These are phyloP conservation scores for Wasmannia auropunctata DNA, from an alignment of 1,140 invertebrate species.

Conservation along the genomic window DNA sequence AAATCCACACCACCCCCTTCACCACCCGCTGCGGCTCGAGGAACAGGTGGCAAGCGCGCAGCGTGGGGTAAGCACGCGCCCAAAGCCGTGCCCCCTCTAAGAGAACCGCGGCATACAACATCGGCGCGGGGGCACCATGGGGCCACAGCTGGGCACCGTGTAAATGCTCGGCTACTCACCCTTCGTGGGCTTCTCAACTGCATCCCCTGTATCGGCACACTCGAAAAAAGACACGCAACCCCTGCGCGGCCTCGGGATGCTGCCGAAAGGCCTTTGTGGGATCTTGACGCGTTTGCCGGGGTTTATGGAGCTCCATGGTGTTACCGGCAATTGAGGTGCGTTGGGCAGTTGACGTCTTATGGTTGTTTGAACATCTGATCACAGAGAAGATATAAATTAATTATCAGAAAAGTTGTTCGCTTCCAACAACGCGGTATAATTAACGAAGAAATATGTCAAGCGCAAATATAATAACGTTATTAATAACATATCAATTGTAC, in stretches of 20 bases:
- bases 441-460: neutral
- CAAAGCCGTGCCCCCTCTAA: constrained; percentile 72
- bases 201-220: constrained; percentile 61
- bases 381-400: neutral
- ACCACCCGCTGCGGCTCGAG: constrained; percentile 53
- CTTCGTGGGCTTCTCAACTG: constrained; percentile 43
- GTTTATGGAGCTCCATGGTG: neutral
- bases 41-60: constrained; percentile 81
- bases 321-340: neutral
- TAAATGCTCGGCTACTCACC: constrained; percentile 55
- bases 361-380: constrained; percentile 1
- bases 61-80: constrained; percentile 79
- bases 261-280: constrained; percentile 35
- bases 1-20: constrained; percentile 34
- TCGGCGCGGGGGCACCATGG: constrained; percentile 62
- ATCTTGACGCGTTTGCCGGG: constrained; percentile 24
- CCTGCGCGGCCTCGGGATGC: constrained; percentile 38
- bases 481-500: neutral
- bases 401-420: neutral
- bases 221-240: constrained; percentile 75
- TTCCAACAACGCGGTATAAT: neutral
- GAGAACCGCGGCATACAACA: constrained; percentile 66
- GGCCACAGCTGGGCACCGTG: constrained; percentile 80
- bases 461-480: neutral
- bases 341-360: neutral